A percentile compares a stretch with the other conserved stretches of the same genome.
These are phyloP conservation scores for Anabacerthia variegaticeps DNA, from an alignment of 2,797 vertebrate genomes.

Conservation along the genomic window DNA sequence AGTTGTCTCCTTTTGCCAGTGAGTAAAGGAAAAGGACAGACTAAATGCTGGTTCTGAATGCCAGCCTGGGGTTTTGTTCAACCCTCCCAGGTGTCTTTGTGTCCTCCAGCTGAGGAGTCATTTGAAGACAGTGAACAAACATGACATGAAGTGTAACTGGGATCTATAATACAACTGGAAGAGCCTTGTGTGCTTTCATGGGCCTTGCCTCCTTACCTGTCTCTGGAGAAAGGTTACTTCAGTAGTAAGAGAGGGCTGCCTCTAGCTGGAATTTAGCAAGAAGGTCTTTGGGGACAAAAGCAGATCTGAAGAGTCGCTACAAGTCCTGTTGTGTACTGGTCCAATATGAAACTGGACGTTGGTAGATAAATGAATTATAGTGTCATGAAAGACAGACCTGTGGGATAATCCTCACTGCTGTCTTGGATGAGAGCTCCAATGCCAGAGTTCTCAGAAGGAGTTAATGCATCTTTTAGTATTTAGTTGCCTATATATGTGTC, in stretches of 20 bases:
- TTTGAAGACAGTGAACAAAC: neutral
- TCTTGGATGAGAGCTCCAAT: neutral
- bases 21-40: neutral
- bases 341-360: neutral
- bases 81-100: neutral
- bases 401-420: neutral
- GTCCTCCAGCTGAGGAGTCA: neutral
- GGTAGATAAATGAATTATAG: neutral
- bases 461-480: neutral
- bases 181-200: neutral
- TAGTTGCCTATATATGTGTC: neutral
- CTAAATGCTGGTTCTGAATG: neutral
- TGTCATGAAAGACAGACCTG: neutral
- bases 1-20: neutral
- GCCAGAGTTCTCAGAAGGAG: neutral
- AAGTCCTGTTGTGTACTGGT: neutral
- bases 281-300: neutral
- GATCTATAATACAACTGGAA: neutral
- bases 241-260: neutral
- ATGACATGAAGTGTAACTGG: neutral
- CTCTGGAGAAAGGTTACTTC: neutral
- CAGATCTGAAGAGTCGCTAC: neutral
- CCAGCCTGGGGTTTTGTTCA: neutral
- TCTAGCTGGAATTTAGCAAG: neutral
- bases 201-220: neutral